These are phyloP conservation scores for Pteronura brasiliensis DNA, from an alignment of 2,113 vertebrate genomes.

Conservation along the genomic window DNA sequence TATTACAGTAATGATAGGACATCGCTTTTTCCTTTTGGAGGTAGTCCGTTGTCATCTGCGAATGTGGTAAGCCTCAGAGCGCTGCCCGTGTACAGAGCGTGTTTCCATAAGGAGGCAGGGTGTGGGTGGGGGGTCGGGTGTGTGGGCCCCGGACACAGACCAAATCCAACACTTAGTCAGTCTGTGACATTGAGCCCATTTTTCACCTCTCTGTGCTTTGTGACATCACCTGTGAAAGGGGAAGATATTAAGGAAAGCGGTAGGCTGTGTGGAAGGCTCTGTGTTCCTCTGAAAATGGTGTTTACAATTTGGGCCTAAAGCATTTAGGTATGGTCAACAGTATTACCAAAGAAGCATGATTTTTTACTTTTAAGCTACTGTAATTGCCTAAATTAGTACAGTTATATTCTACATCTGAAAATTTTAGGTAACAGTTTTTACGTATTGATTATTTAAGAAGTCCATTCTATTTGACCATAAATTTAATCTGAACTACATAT, in stretches of 20 bases:
- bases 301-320: background rate
- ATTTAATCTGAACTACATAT: background rate
- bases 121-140: background rate
- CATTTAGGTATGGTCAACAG: background rate
- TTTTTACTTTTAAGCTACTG: background rate
- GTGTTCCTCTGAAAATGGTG: background rate
- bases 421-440: background rate
- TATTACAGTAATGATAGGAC: background rate
- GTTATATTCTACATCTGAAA: background rate
- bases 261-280: background rate
- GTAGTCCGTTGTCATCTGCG: background rate
- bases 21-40: background rate
- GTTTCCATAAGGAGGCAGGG: accelerated
- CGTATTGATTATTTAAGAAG: background rate
- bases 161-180: background rate
- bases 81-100: background rate
- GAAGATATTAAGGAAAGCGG: background rate
- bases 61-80: background rate
- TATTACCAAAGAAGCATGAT: background rate
- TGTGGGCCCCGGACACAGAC: background rate
- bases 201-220: background rate
- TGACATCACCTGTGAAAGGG: background rate
- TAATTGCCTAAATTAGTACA: background rate
- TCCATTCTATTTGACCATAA: background rate
- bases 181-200: background rate